Conservation (phyloP, 2,113 vertebrate genomes). For the Ptilonorhynchus violaceus region DNA sequence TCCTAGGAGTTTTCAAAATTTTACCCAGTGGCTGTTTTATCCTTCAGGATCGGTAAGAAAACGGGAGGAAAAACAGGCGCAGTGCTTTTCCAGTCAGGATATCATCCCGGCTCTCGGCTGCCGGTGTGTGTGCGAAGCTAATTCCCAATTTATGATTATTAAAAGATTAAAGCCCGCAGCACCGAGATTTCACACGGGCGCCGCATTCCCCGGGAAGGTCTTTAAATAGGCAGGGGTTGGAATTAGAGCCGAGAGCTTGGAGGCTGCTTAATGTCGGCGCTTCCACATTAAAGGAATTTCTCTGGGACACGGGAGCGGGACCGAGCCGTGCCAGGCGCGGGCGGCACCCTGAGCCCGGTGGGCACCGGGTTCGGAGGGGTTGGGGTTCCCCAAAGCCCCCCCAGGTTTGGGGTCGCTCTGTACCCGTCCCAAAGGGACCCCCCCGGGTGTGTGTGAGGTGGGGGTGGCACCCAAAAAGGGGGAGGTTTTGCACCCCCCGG, state of each 20-base stretch:
- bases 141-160: not conserved
- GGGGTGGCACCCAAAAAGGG: not conserved
- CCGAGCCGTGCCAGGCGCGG: not conserved
- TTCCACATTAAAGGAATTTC: not conserved
- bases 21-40: not conserved
- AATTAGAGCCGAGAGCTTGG: not conserved
- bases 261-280: accelerated
- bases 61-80: not conserved
- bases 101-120: not conserved
- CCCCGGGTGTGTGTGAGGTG: not conserved
- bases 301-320: accelerated
- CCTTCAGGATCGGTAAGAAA: not conserved
- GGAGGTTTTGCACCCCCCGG: not conserved
- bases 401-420: not conserved
- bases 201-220: not conserved
- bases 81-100: not conserved
- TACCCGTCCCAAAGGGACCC: not conserved
- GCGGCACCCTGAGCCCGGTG: not conserved
- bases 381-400: not conserved
- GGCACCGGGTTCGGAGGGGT: not conserved
- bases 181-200: not conserved
- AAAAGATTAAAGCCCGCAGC: not conserved
- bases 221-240: not conserved
- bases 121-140: accelerated
- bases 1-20: accelerated